Evolutionary conservation across 2,888 invertebrate genomes (phyloP), one percentile per base, ranked within the genome.

Genomic region (Cepaea hortensis): DNA sequence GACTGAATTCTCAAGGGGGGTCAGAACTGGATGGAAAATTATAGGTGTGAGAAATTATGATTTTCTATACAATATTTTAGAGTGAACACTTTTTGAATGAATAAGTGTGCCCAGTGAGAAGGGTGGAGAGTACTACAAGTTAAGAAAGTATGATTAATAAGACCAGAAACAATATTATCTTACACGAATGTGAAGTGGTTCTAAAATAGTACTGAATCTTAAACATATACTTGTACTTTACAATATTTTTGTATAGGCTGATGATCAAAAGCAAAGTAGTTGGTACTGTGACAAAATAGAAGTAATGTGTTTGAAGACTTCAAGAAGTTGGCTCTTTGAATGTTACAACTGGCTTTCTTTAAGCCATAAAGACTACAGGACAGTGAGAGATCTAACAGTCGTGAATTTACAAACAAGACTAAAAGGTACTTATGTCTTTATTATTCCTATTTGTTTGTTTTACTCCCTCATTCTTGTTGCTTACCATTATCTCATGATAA

Each of bases 271-370:
- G 85, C 89, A 87, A 50, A 91, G 93, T 68, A 89, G 91, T 61
- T 93, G 93, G 93, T 93, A 91, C 88, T 86, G 93, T 85, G 93
- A 93, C 70, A 90, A 90, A 62, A 88, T 92, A 23, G 90, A 91
- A 79, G 89, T 92, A 9, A 92, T 91, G 55, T 92, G 92, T 87
- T 89, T 93, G 88, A 89, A 89, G 62, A 92, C 91, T 48, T 77
- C 90, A 15, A 89, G 90, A 87, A 89, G 90, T 0, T 93, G 92
- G 91, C 86, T 92, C 35, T 94, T 94, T 85, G 76, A 89, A 55
- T 94, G 93, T 89, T 85, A 91, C 13, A 90, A 93, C 23, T 94
- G 94, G 94, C 87, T 94, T 50, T 93, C 93, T 1, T 87, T 92
- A 55, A 90, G 90, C 75, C 87, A 88, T 23, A 90, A 90, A 3